phyloP scores from a whole-genome alignment of 2,797 vertebrate species.

The Pteronotus mesoamericanus region DNA sequence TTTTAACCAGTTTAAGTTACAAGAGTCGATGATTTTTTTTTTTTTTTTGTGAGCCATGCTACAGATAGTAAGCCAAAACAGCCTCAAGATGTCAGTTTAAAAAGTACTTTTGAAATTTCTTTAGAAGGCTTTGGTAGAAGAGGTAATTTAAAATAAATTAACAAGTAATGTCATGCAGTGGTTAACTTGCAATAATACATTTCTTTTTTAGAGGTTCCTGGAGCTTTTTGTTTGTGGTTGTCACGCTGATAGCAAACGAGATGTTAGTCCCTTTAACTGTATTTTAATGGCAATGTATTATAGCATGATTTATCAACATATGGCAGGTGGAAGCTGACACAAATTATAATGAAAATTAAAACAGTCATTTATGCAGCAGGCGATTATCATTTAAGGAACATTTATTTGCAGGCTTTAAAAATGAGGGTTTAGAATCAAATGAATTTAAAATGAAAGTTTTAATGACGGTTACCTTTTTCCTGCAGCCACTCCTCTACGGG shows the following conservation, averaged over 20 bases:
- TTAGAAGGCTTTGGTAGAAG: slow-evolving; percentile 72
- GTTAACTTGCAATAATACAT: slow-evolving; percentile 84
- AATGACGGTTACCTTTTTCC: slow-evolving; percentile 96
- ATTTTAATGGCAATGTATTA: slow-evolving; percentile 90
- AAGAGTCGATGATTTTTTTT: slow-evolving; percentile 21
- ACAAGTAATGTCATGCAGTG: slow-evolving; percentile 80
- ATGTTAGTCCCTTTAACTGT: slow-evolving; percentile 96
- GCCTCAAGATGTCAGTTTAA: slow-evolving; percentile 68
- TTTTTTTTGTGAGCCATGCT: slow-evolving; percentile 38
- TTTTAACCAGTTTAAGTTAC: slow-evolving; percentile 65
- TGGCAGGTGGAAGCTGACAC: slow-evolving; percentile 86
- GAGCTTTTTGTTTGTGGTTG: slow-evolving; percentile 77
- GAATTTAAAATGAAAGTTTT: slow-evolving; percentile 87
- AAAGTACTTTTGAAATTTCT: slow-evolving; percentile 69
- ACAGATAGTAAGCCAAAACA: slow-evolving; percentile 60
- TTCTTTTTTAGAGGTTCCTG: slow-evolving; percentile 68
- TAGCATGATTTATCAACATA: slow-evolving; percentile 88
- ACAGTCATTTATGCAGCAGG: slow-evolving; percentile 87
- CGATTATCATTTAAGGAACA: slow-evolving; percentile 87
- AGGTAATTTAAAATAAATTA: slow-evolving; percentile 78
- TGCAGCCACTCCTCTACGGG: slow-evolving; percentile 98
- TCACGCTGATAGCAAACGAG: slow-evolving; percentile 75
- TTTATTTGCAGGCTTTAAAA: slow-evolving; percentile 89
- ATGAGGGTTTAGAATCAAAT: slow-evolving; percentile 87
- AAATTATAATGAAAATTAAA: slow-evolving; percentile 90